These are phyloP conservation scores for Aphelinus atriplicis DNA, from an alignment of 1,140 invertebrate genomes.

Conservation along the genomic window DNA sequence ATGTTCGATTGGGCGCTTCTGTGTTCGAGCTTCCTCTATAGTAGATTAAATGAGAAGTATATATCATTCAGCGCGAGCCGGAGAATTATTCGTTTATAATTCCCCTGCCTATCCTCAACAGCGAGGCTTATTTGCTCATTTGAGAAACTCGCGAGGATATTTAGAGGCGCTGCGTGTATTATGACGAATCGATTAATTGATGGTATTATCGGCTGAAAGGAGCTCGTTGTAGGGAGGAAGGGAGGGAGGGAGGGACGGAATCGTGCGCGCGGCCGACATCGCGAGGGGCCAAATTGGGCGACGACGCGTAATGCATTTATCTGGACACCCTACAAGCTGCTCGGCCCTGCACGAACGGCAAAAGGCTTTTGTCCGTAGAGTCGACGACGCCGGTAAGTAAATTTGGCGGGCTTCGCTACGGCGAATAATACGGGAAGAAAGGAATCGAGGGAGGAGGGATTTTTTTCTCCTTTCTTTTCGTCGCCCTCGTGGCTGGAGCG, in stretches of 20 bases:
- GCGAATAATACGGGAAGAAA: constrained; percentile 38
- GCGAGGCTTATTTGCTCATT: no score
- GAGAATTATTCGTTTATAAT: no score
- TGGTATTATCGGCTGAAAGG: not conserved
- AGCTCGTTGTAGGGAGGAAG: not conserved
- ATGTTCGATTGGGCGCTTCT: no score
- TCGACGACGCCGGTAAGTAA: constrained; percentile 55
- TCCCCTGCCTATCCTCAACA: no score
- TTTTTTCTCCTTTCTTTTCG: constrained; percentile 15
- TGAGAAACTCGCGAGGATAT: no score
- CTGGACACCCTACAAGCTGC: constrained; percentile 52
- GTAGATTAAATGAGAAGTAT: no score
- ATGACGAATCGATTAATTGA: constrained; percentile 29
- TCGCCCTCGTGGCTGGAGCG: not conserved
- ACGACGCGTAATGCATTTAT: constrained; percentile 52
- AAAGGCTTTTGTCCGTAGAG: not conserved
- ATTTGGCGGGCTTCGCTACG: constrained; percentile 58
- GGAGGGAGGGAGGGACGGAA: not conserved
- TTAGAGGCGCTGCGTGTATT: not conserved
- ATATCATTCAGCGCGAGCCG: no score
- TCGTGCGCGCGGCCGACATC: not conserved
- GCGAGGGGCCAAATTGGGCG: not conserved
- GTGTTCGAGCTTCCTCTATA: no score
- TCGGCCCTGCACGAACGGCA: constrained; percentile 37
- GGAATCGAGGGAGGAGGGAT: constrained; percentile 25